phyloP scores from a whole-genome alignment of 2,888 invertebrate genomes.

The Xestobium rufovillosum region DNA sequence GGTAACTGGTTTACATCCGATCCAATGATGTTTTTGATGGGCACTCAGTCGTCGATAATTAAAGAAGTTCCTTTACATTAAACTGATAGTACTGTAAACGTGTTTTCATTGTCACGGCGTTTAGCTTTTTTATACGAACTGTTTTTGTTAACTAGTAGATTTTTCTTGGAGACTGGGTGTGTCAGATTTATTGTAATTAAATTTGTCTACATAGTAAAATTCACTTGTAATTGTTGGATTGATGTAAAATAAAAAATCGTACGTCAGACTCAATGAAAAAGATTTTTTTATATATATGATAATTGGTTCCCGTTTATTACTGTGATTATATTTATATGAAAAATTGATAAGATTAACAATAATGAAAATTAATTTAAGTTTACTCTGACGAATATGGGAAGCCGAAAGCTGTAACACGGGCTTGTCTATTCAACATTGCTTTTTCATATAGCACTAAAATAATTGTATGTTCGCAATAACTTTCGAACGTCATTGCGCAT shows the following conservation, averaged over 20 bases:
- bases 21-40: conserved; percentile 1
- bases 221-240: conserved; percentile 28
- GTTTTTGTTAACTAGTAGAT: not conserved
- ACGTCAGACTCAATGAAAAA: conserved; percentile 11
- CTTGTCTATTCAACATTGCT: conserved; percentile 30
- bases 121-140: not conserved
- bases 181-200: too few species aligned
- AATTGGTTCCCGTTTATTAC: conserved; percentile 39
- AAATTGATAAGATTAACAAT: conserved; percentile 32
- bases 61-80: conserved; percentile 1
- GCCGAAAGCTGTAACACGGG: conserved; percentile 23
- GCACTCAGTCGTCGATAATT: conserved; percentile 3
- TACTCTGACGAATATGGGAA: conserved; percentile 10
- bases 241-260: conserved; percentile 24
- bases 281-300: conserved; percentile 20
- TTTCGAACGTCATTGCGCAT: too few species aligned
- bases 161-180: not conserved
- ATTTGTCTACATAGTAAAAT: conserved; percentile 28
- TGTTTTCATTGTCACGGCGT: not conserved
- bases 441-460: conserved; percentile 27
- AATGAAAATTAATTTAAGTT: conserved; percentile 30
- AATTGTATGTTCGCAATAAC: conserved; percentile 14
- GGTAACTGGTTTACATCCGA: conserved; percentile 1
- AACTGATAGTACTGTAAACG: not conserved
- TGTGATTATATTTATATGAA: conserved; percentile 43